Base-by-base conservation (phyloP, 53 echinoderm and acorn worm species). In the Patiria pectinifera region DNA sequence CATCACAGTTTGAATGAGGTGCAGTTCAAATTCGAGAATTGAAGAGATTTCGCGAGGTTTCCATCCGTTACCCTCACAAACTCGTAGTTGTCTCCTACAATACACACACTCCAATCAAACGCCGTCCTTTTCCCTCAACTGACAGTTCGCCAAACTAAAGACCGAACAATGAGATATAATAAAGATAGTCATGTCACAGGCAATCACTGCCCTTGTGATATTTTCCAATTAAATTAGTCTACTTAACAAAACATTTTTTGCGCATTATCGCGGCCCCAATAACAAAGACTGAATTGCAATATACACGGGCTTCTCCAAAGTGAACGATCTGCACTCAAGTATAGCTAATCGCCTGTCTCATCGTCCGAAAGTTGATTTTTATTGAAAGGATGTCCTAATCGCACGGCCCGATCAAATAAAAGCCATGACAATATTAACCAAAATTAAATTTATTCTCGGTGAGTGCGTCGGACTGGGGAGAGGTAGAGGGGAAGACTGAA, bases 401-500 rank as follows among this genome's bases (percentile, higher is more conserved):
- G 81, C 90, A 48, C 21, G 69, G 80, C 90, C 45, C 23, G 81
- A 90, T 90, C 90, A 90, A 90, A 90, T 90, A 80, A 90, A 90
- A 90, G 45, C 62, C 69, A 63, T 22, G 81, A 90, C 81, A 80
- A 80, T 90, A 90, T 81, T 59, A 90, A 60, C 78, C 61, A 59
- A 89, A 89, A 90, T 80, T 90, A 80, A 90, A 80, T 81, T 81
- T 80, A 90, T 48, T 80, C 69, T 89, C 35, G 79, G 62, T 76
- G 69, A 35, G 91, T 48, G 46, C 78, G 47, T 62, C 23, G 48
- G 80, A 3, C 58, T 79, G 87, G 49, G 71, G 23, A 76, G 26
- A 4, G 35, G 46, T 3, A 24, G 71, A 21, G 24, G n/a, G 72
- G 16, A 69, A 43, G 86, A 47, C 49, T 19, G 59, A 82, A 71